Evolutionary conservation across 2,113 vertebrate genomes (phyloP).

Genomic region (Equus przewalskii): DNA sequence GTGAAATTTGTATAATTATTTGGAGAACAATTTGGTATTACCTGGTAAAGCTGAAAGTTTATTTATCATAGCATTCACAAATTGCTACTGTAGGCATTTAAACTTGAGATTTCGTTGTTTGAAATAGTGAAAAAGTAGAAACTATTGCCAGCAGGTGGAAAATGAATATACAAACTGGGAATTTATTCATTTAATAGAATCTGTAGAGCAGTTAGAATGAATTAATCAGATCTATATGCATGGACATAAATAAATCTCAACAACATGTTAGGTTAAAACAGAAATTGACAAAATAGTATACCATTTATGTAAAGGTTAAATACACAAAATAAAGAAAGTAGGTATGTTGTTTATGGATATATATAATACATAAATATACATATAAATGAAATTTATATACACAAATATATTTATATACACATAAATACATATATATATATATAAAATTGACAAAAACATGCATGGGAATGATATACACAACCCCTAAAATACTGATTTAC

Average conservation of each 20-base stretch:
- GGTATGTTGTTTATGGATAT: neutral
- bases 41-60: neutral
- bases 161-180: neutral
- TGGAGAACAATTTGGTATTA: neutral
- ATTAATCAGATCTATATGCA: neutral
- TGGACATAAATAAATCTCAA: neutral
- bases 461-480: neutral
- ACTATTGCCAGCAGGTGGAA: neutral
- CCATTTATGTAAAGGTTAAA: constrained; percentile 6
- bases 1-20: neutral
- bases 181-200: neutral
- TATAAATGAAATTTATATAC: neutral
- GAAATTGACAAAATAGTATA: neutral
- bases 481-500: neutral
- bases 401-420: neutral
- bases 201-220: neutral
- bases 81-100: neutral
- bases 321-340: neutral
- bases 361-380: neutral
- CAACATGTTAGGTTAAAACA: neutral
- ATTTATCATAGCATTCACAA: neutral
- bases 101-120: neutral
- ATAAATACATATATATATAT: neutral
- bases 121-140: constrained; percentile 8
- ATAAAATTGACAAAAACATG: neutral